Base-by-base conservation (phyloP, 2,888 invertebrate genomes). In the Macaria liturata region DNA sequence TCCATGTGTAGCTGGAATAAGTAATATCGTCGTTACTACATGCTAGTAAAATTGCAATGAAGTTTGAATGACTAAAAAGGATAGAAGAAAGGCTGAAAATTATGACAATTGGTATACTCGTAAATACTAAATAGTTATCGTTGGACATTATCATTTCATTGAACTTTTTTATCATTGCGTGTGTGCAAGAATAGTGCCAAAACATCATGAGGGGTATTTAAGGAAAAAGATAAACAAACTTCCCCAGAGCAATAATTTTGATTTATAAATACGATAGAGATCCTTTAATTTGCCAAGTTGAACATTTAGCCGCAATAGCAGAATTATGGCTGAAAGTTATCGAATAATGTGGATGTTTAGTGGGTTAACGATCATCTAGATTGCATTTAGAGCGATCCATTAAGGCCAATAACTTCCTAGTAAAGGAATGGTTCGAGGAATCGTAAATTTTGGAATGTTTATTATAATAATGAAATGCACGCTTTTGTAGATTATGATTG, bases 1-100 rank as follows among this genome's bases (percentile, higher is more conserved):
- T 87, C 88, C 90, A 88, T 63, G 84, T 81, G 80, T 89, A 92
- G 42, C 91, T 92, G 81, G 31, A 81, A 80, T 4, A 4, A 4
- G 42, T 3, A 5, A 4, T 9, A 42, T 42, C 4, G 4, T 37
- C 3, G 7, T 37, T 37, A 7, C 0, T 37, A 4, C 1, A 37
- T 6, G 34, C 20, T 20, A 20, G 20, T 20, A 20, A 20, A 20
- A 20, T 20, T 20, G 20, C 20, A 20, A 20, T 20, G 20, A 20
- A 20, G 20, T 20, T 20, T 20, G 20, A 20, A 20, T 20, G 1
- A 20, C 20, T n/a, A n/a, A n/a, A n/a, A n/a, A n/a, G n/a, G n/a
- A n/a, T n/a, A n/a, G n/a, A n/a, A n/a, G n/a, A n/a, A n/a, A n/a
- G n/a, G n/a, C n/a, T n/a, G n/a, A n/a, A n/a, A n/a, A n/a, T n/a